Conservation (phyloP, 1,140 invertebrate genomes). For the Pseudomyrmex pallidus region DNA sequence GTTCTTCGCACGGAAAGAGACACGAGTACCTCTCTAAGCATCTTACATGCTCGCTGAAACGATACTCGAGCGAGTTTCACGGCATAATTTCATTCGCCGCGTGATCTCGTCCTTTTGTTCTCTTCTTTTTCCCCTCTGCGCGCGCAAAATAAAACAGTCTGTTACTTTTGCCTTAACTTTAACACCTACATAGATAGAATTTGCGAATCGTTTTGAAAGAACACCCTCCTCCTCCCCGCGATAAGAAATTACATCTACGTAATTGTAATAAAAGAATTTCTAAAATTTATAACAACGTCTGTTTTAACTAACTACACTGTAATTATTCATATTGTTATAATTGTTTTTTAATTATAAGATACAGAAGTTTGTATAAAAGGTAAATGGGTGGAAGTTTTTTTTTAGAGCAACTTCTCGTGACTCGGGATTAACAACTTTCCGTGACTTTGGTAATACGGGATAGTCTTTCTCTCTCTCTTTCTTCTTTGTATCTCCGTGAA, state of each 20-base stretch:
- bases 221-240: not conserved
- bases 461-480: not conserved
- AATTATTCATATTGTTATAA: conserved; percentile 1
- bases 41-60: conserved; percentile 65
- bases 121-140: not conserved
- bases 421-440: conserved; percentile 1
- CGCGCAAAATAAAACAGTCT: conserved; percentile 23
- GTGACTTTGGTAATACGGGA: conserved; percentile 30
- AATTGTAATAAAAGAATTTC: not conserved
- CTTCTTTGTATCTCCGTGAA: conserved; percentile 4
- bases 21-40: conserved; percentile 38
- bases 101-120: conserved; percentile 53
- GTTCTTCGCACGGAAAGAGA: conserved; percentile 61
- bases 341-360: conserved; percentile 5
- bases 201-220: conserved; percentile 29
- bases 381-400: not conserved
- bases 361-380: conserved; percentile 8
- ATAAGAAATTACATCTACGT: conserved; percentile 2
- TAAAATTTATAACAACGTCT: not conserved
- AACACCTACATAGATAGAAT: conserved; percentile 13
- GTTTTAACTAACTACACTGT: not conserved
- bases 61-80: conserved; percentile 55
- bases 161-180: conserved; percentile 34
- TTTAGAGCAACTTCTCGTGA: not conserved
- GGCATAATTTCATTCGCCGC: conserved; percentile 55